phyloP scores from a whole-genome alignment of 2,113 vertebrate genomes.

The Cynoglossus semilaevis region DNA sequence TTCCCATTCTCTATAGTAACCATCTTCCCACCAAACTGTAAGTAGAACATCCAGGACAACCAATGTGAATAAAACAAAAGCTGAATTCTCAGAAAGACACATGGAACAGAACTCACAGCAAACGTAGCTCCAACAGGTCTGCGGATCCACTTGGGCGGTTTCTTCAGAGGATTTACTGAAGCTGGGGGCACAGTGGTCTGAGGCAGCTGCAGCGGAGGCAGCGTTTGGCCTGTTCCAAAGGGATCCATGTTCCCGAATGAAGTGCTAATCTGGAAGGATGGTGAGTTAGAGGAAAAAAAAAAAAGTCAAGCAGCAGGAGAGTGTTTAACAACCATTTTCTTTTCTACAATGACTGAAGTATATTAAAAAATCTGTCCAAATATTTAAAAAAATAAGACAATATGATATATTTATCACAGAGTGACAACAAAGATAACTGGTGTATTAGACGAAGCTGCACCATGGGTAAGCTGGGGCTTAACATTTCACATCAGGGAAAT shows the following conservation, averaged over 20 bases:
- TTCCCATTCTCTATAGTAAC: constrained; percentile 84
- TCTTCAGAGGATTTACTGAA: constrained; percentile 84
- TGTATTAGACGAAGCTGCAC: too few relatives aligned
- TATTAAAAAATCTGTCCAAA: too few relatives aligned
- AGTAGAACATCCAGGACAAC: not conserved
- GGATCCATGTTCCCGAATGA: constrained; percentile 94
- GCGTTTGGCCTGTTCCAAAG: constrained; percentile 87
- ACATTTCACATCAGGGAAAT: too few relatives aligned
- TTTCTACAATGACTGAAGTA: too few relatives aligned
- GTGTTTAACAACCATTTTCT: too few relatives aligned
- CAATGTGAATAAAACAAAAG: not conserved
- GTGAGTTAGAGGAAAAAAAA: not conserved
- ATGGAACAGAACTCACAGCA: constrained; percentile 76
- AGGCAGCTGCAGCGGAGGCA: constrained; percentile 89
- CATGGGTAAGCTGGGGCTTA: too few relatives aligned
- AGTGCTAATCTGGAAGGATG: constrained; percentile 80
- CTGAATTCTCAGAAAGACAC: accelerated
- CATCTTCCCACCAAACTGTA: constrained; percentile 93
- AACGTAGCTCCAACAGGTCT: constrained; percentile 91
- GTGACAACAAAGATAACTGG: too few relatives aligned
- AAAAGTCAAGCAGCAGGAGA: not conserved
- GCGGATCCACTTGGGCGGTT: constrained; percentile 93
- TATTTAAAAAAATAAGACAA: not conserved
- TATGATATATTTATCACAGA: too few relatives aligned
- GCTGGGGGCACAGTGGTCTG: constrained; percentile 73